Evolutionary conservation across 2,113 vertebrate genomes (phyloP), one percentile per base, ranked within the genome.

Genomic region (Dicentrarchus labrax): DNA sequence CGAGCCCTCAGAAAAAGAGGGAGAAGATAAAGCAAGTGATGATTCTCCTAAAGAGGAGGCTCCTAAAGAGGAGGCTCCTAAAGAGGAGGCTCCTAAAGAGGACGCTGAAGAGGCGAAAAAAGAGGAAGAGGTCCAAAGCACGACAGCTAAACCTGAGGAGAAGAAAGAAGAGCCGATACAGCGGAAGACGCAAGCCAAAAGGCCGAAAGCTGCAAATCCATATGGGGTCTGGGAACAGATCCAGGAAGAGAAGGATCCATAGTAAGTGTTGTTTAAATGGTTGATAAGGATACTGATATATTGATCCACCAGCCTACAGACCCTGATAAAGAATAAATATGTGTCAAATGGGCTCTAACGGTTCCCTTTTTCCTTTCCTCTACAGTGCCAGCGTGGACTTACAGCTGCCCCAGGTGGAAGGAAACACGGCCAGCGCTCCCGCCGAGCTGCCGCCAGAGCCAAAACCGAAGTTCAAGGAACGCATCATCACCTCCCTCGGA

Each of bases 401-500:
- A 76, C 96, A 99, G 94, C 93, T 99, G 89, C 98, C 98, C 2
- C 92, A 80, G 82, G 81, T 92, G 22, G 96, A 97, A 50, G 88
- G 30, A 54, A 92, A n/a, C 51, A 86, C 93, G 0, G 87, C 9
- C 36, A 3, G 81, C 1, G 67, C 90, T 17, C 64, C 90, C 0
- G 69, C 91, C 1, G 94, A 95, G 5, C 48, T 77, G 39, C 92
- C 94, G 0, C 92, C 94, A 1, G 96, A 97, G 73, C 93, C 93
- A 0, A 96, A 96, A 83, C 83, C 96, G 8, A 96, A 96, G 82
- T 99, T 99, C 94, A 97, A 93, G 88, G 98, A 99, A 83, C 98
- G 98, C 80, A 94, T 96, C 80, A 97, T 99, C 89, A 98, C 97
- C 17, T 98, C 97, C 4, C 97, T 99, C 6, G 97, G 97, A 62